Conservation (phyloP, 2,797 vertebrate genomes). For the Phaenicophaeus curvirostris region DNA sequence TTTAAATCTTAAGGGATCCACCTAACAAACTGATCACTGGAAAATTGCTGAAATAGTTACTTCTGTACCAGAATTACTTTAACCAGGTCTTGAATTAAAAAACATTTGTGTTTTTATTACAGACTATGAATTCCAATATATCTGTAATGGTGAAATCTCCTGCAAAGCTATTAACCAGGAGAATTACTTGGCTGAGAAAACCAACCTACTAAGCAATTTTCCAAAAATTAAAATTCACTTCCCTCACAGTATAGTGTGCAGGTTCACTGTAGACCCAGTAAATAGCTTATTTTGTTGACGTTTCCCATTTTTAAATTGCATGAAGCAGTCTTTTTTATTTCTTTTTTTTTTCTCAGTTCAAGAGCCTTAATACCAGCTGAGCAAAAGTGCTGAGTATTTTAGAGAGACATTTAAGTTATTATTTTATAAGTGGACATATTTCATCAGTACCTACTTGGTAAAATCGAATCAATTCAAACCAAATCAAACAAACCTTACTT, state of each 20-base stretch:
- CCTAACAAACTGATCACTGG: neutral
- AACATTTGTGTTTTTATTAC: neutral
- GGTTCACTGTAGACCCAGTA: neutral
- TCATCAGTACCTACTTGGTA: neutral
- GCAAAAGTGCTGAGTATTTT: neutral
- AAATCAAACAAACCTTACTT: neutral
- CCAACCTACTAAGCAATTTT: constrained; percentile 7
- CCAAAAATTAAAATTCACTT: constrained; percentile 50
- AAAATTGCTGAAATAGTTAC: constrained; percentile 3
- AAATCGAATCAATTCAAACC: neutral
- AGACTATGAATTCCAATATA: constrained; percentile 22
- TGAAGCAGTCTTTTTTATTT: neutral
- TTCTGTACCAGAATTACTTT: constrained; percentile 10
- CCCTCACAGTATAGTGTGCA: neutral
- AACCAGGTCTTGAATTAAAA: constrained; percentile 18
- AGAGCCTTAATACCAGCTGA: neutral
- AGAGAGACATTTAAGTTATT: neutral
- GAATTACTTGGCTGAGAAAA: constrained; percentile 22
- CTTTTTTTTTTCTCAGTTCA: neutral
- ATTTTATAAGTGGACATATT: neutral
- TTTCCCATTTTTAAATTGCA: neutral
- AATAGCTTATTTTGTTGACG: constrained; percentile 28
- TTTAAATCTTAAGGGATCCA: constrained; percentile 10
- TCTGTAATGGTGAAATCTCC: neutral
- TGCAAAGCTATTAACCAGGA: constrained; percentile 34